These are phyloP conservation scores for Picathartes gymnocephalus DNA, from an alignment of 2,113 vertebrate genomes.

Conservation along the genomic window DNA sequence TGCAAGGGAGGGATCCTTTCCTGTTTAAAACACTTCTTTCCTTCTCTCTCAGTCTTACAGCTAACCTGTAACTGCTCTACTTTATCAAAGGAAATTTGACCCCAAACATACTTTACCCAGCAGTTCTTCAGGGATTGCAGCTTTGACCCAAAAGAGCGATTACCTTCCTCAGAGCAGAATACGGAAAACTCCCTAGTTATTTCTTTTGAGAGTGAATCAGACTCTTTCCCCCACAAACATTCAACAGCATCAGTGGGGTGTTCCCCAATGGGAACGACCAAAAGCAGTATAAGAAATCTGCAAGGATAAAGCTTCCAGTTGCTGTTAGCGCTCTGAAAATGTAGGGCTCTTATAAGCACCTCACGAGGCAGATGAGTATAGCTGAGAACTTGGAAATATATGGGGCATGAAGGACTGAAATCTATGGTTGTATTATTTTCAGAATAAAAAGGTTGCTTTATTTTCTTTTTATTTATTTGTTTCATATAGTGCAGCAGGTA, in stretches of 20 bases:
- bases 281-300: neutral
- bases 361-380: neutral
- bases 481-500: neutral
- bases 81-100: neutral
- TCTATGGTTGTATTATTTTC: neutral
- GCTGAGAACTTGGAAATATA: neutral
- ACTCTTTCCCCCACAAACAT: neutral
- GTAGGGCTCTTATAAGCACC: rapidly evolving
- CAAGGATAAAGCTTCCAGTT: neutral
- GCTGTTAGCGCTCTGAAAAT: neutral
- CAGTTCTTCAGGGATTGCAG: neutral
- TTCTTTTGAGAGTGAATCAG: neutral
- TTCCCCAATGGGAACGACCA: neutral
- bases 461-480: neutral
- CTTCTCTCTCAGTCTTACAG: neutral
- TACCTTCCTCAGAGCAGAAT: neutral
- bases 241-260: neutral
- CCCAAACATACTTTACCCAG: neutral
- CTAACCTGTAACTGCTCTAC: neutral
- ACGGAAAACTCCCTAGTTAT: neutral
- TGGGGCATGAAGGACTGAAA: neutral
- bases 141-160: neutral
- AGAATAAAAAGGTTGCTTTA: neutral
- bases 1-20: neutral
- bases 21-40: neutral